These are phyloP conservation scores for Thermophis baileyi DNA, from an alignment of 2,113 vertebrate genomes.

Conservation along the genomic window DNA sequence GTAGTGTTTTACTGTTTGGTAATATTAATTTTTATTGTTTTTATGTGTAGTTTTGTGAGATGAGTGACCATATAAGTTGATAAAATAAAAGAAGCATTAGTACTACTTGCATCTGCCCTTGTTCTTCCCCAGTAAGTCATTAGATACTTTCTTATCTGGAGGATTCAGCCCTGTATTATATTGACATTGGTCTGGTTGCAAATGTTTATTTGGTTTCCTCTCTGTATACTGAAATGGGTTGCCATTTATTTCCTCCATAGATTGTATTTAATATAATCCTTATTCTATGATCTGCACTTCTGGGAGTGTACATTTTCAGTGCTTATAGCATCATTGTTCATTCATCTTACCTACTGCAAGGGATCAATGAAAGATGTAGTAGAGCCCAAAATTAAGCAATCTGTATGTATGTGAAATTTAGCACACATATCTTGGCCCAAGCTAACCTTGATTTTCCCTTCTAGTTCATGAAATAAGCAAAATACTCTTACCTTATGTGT, in stretches of 20 bases:
- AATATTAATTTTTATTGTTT: not conserved
- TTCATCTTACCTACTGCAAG: not conserved
- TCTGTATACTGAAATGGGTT: not conserved
- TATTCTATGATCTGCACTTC: not conserved
- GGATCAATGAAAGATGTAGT: not conserved
- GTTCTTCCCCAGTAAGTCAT: not conserved
- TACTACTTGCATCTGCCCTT: not conserved
- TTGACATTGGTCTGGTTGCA: not conserved
- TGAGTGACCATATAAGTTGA: not conserved
- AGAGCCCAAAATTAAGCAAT: not conserved
- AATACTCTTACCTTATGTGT: not conserved
- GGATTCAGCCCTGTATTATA: not conserved
- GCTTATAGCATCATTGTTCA: not conserved
- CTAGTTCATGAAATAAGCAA: not conserved
- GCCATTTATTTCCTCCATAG: not conserved
- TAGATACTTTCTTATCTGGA: not conserved
- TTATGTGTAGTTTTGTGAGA: not conserved
- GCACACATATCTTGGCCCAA: not conserved
- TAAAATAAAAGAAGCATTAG: not conserved
- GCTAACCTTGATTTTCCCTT: not conserved
- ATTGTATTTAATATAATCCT: not conserved
- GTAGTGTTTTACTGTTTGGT: not conserved
- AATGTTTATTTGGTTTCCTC: not conserved
- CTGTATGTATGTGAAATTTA: not conserved
- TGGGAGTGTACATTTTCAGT: not conserved